A percentile compares a stretch with the other conserved stretches of the same genome.
Conservation (phyloP, 2,888 invertebrate genomes). For the Acanthosoma haemorrhoidale region DNA sequence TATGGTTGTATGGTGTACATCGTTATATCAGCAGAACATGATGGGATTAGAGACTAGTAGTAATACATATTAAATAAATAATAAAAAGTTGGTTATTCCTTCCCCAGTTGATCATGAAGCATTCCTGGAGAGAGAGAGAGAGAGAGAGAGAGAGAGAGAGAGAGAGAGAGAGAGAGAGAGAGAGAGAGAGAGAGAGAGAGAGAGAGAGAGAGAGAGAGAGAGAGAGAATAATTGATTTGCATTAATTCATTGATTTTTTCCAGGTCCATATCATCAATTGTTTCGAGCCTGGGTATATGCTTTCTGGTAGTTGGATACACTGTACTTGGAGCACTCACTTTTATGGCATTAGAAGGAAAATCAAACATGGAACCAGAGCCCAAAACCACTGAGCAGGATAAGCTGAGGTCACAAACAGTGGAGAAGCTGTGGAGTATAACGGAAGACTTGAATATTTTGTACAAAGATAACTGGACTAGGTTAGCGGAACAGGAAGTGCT, state of each 20-base stretch:
- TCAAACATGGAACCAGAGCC: slow-evolving; percentile 28
- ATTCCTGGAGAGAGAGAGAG: no score
- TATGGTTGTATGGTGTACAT: no score
- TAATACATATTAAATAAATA: no score
- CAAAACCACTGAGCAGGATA: slow-evolving; percentile 36
- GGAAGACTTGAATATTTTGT: slow-evolving; percentile 79
- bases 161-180: background rate
- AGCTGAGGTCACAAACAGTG: slow-evolving; percentile 55
- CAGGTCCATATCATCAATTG: slow-evolving; percentile 54
- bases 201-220: background rate
- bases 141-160: background rate
- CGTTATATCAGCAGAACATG: no score
- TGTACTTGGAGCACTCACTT: slow-evolving; percentile 84
- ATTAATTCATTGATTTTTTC: slow-evolving; percentile 41
- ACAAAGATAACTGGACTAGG: slow-evolving; percentile 86
- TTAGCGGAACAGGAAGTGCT: slow-evolving; percentile 81
- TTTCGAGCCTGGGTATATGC: slow-evolving; percentile 77
- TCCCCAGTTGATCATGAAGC: background rate
- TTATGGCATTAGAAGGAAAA: slow-evolving; percentile 75
- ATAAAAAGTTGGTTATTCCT: background rate
- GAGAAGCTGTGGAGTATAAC: slow-evolving; percentile 81
- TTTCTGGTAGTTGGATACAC: slow-evolving; percentile 85
- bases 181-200: background rate
- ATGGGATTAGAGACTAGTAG: no score
- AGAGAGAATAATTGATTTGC: background rate